These are phyloP conservation scores for Drosophila greeni DNA, from an alignment of 2,888 invertebrate species.

Conservation along the genomic window DNA sequence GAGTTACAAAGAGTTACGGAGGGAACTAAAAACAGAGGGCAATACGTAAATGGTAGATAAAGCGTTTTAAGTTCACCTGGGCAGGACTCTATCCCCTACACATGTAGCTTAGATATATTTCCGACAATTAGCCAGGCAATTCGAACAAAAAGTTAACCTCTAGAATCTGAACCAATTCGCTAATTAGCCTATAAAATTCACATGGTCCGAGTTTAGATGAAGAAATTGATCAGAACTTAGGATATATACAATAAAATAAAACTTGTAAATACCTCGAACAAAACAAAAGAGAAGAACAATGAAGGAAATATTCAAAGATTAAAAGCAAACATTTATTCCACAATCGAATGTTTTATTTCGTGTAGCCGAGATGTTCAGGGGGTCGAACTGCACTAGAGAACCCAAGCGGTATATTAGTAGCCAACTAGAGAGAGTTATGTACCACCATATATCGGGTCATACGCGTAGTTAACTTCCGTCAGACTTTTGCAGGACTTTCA, in stretches of 20 bases:
- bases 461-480: slow-evolving; percentile 5
- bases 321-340: slow-evolving; percentile 9
- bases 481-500: slow-evolving; percentile 20
- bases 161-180: slow-evolving; percentile 4
- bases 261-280: slow-evolving; percentile 16
- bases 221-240: slow-evolving; percentile 14
- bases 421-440: slow-evolving; percentile 3
- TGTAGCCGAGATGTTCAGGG: slow-evolving; percentile 4
- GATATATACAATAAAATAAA: slow-evolving; percentile 15
- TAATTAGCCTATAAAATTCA: slow-evolving; percentile 8
- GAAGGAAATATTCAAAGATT: slow-evolving; percentile 5
- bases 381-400: slow-evolving; percentile 14
- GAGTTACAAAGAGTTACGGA: too few relatives aligned
- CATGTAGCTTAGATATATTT: slow-evolving; percentile 3
- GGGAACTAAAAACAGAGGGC: neutral
- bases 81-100: slow-evolving; percentile 3
- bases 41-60: neutral
- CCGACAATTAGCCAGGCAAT: neutral
- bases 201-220: slow-evolving; percentile 9
- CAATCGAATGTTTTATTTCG: slow-evolving; percentile 13
- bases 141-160: neutral
- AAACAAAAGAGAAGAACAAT: neutral
- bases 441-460: neutral
- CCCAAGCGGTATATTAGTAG: slow-evolving; percentile 9
- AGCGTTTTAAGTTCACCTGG: neutral